phyloP scores from a whole-genome alignment of 2,888 invertebrate species.

The Drosophila parthenogenetica region DNA sequence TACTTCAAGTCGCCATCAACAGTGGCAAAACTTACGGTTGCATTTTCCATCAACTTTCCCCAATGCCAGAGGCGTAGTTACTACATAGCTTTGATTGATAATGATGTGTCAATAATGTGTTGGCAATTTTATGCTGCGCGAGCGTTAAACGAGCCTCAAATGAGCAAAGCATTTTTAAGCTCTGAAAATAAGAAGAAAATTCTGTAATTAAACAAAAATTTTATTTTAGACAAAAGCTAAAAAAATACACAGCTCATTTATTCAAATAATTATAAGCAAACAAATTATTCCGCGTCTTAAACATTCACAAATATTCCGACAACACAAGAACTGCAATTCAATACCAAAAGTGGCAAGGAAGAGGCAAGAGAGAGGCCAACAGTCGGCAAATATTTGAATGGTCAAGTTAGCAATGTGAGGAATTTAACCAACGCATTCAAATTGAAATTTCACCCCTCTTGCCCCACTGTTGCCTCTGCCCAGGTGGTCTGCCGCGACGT shows the following conservation, averaged over 20 bases:
- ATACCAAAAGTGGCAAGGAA: slow-evolving; percentile 10
- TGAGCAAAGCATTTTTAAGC: background rate
- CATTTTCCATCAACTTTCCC: slow-evolving; percentile 35
- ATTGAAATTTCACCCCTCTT: slow-evolving; percentile 47
- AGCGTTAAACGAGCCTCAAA: slow-evolving; percentile 37
- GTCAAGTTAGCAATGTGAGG: slow-evolving; percentile 67
- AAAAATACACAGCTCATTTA: background rate
- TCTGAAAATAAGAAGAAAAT: too few relatives aligned
- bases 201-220: too few relatives aligned
- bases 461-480: background rate
- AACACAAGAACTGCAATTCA: background rate
- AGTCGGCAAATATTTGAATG: slow-evolving; percentile 72
- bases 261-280: background rate
- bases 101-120: slow-evolving; percentile 83
- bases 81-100: slow-evolving; percentile 73
- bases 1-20: slow-evolving; percentile 18
- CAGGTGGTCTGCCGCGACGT: too few relatives aligned
- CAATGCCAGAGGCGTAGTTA: slow-evolving; percentile 1
- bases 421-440: slow-evolving; percentile 78
- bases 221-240: too few relatives aligned
- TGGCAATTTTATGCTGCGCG: slow-evolving; percentile 68
- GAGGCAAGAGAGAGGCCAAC: slow-evolving; percentile 4
- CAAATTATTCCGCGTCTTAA: slow-evolving; percentile 31
- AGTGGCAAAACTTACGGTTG: slow-evolving; percentile 46
- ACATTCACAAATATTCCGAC: slow-evolving; percentile 22